Evolutionary conservation across 1,140 invertebrate species (phyloP).

Genomic region (Saccostrea glomerata): DNA sequence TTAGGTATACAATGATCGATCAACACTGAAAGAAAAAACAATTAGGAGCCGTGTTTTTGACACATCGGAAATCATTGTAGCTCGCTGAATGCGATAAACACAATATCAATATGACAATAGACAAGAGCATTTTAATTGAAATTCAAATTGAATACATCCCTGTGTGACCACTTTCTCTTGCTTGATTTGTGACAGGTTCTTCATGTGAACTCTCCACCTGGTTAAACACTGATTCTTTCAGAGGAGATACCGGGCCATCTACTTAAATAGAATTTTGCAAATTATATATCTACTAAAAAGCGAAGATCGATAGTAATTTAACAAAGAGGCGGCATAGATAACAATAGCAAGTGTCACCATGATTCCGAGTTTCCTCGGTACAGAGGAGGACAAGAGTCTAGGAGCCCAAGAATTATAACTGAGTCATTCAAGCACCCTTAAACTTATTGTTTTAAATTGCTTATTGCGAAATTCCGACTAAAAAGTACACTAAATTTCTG

Average conservation of each 20-base stretch:
- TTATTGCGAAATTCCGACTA: too few species aligned
- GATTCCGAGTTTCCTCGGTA: neutral
- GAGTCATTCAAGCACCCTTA: neutral
- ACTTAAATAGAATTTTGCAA: constrained; percentile 33
- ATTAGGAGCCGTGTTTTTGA: constrained; percentile 15
- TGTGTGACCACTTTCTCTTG: neutral
- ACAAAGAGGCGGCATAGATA: neutral
- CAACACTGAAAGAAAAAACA: constrained; percentile 19
- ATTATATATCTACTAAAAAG: constrained; percentile 33
- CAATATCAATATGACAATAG: constrained; percentile 34
- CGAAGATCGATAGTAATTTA: neutral
- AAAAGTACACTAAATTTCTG: neutral
- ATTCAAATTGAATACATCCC: constrained; percentile 21
- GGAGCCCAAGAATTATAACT: neutral
- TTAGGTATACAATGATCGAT: neutral
- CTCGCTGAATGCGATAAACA: constrained; percentile 13
- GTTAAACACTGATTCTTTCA: constrained; percentile 17
- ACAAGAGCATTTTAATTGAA: constrained; percentile 37
- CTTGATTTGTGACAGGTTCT: neutral
- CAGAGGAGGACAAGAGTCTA: neutral
- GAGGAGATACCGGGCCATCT: neutral
- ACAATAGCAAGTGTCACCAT: neutral
- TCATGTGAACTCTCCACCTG: constrained; percentile 9
- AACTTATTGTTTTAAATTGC: too few species aligned
- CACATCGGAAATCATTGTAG: constrained; percentile 36